Base-by-base conservation (phyloP, 2,113 vertebrate species). In the Zosterops japonicus region DNA sequence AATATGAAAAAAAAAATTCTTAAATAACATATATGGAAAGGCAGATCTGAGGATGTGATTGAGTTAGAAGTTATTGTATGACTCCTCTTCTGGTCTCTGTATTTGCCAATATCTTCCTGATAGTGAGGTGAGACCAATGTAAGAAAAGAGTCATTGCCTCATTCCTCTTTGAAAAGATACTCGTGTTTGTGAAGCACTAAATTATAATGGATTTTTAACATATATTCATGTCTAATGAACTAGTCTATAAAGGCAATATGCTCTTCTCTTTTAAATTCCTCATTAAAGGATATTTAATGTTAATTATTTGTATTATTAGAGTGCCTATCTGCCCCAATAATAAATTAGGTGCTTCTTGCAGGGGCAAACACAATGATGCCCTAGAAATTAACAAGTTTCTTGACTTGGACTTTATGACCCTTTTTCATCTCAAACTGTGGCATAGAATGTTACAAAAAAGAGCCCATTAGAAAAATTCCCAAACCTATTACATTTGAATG, bases 251-350 rank as follows among this genome's bases (percentile, higher is more conserved):
- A 84, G 44, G 28, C 36, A 90, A 75, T 71, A 53, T 1, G 2
- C 21, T 92, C 31, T 82, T 83, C 83, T 35, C 68, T 93, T 87
- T 88, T 33, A 89, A 95, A 87, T 41, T 14, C 31, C 31, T 90
- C 21, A 46, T 89, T 89, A 94, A 94, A 90, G 52, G 18, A 56
- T 68, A 87, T 44, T 92, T 90, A 87, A 68, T 22, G 22, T 1
- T 90, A 93, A 90, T 92, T 95, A 81, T 92, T 94, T 87, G 20
- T 55, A 50, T 70, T 90, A 64, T 60, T 87, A 36, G 36, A 53
- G 6, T 35, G 35, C 28, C 56, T 95, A 78, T 60, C 41, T 81
- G 15, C 20, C 41, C 56, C 19, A 60, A 42, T 65, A 93, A 87
- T 61, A 90, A 87, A 78, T 71, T 44, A 55, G 16, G 19, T 46